These are phyloP conservation scores for Eulemur albifrons DNA, from an alignment of 2,797 vertebrate genomes.

Conservation along the genomic window DNA sequence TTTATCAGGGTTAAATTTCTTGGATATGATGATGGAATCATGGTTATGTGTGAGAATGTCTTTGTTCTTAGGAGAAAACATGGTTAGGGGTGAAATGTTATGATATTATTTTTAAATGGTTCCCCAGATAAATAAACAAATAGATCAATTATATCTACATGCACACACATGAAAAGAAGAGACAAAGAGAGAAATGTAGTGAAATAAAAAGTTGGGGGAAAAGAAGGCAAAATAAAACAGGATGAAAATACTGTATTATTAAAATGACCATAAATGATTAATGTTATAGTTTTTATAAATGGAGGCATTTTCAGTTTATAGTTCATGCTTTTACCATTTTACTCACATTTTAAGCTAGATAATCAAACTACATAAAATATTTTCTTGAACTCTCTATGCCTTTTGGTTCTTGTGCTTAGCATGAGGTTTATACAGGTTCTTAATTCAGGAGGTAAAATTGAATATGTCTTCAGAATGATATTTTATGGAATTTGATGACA, in stretches of 20 bases:
- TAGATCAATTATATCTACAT: not conserved
- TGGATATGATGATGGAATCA: not conserved
- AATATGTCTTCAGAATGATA: not conserved
- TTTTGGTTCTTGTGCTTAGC: not conserved
- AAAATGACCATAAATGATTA: not conserved
- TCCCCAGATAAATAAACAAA: not conserved
- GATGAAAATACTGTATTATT: not conserved
- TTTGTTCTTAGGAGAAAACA: not conserved
- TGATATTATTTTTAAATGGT: not conserved
- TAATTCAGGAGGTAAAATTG: not conserved
- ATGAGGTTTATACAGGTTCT: not conserved
- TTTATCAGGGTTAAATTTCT: not conserved
- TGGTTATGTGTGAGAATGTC: not conserved
- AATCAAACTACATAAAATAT: not conserved
- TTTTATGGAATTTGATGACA: slow-evolving; percentile 1
- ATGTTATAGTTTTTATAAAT: not conserved
- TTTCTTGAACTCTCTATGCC: not conserved
- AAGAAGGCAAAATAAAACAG: not conserved
- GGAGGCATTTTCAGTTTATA: not conserved
- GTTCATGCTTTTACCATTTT: not conserved
- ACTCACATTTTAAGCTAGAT: not conserved
- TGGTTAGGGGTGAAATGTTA: not conserved
- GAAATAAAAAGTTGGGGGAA: not conserved
- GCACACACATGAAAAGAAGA: not conserved
- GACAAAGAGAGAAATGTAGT: not conserved